Percentiles rank a stretch among this genome's conserved stretches.
Conservation (phyloP, 2,797 vertebrate species). For the Mormyrus proboscirostris region DNA sequence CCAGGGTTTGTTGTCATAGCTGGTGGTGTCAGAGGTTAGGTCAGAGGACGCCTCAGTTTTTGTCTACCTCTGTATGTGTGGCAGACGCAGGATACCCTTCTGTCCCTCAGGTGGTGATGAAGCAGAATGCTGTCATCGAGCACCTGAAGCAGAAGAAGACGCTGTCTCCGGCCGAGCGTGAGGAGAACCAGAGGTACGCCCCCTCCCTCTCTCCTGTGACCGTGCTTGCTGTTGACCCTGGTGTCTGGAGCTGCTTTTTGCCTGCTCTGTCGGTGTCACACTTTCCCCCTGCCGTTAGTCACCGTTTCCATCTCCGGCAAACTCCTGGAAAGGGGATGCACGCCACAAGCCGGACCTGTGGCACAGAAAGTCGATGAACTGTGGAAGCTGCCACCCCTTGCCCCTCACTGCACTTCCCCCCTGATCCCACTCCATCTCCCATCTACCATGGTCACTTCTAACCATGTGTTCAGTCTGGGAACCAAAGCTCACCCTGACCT, state of each 20-base stretch:
- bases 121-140: conserved; percentile 93
- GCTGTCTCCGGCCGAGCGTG: conserved; percentile 85
- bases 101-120: conserved; percentile 84
- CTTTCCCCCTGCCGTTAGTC: not conserved
- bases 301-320: not conserved
- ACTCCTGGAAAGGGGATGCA: not conserved
- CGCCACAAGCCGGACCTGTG: not conserved
- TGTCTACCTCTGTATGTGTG: not conserved
- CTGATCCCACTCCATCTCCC: conserved; percentile 11
- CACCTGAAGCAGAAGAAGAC: conserved; percentile 96
- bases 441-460: conserved; percentile 25
- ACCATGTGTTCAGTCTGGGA: conserved; percentile 38
- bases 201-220: not conserved
- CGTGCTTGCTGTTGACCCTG: not conserved
- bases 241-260: not conserved
- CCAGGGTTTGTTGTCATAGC: not conserved
- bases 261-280: conserved; percentile 2
- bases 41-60: not conserved
- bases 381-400: not conserved
- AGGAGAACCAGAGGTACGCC: conserved; percentile 90
- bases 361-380: not conserved
- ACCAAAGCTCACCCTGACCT: conserved; percentile 33
- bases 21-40: not conserved
- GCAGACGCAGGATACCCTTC: not conserved
- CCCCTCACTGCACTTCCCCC: conserved; percentile 16